Evolutionary conservation across 1,140 invertebrate species (phyloP).

Genomic region (Thereuonema tuberculata): DNA sequence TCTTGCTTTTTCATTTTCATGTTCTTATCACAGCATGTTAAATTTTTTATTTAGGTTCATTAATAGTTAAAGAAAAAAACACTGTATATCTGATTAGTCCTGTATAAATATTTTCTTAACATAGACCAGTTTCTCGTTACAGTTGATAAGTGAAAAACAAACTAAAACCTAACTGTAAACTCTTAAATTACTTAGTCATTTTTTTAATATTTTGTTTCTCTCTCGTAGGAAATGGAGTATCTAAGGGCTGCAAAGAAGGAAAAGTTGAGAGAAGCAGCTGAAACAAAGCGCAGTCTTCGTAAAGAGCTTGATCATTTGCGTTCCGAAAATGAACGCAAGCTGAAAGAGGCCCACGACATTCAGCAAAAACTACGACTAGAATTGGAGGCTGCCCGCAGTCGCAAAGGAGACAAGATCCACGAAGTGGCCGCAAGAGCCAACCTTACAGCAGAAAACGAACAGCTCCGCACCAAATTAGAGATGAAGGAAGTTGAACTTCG

Average conservation of each 20-base stretch:
- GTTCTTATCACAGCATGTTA: too few relatives aligned
- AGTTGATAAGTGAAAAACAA: too few relatives aligned
- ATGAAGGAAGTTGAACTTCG: neutral
- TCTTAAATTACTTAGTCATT: too few relatives aligned
- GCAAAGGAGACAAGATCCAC: neutral
- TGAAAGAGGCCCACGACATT: neutral
- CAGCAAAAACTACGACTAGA: neutral
- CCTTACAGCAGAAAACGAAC: neutral
- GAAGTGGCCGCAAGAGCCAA: neutral
- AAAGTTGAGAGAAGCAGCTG: slow-evolving; percentile 6
- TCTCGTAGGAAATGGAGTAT: slow-evolving; percentile 9
- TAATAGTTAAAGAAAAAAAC: too few relatives aligned
- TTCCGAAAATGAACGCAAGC: neutral
- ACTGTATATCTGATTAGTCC: too few relatives aligned
- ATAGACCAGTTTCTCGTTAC: too few relatives aligned
- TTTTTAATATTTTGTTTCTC: too few relatives aligned
- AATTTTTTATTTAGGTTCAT: too few relatives aligned
- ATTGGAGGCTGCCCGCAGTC: neutral
- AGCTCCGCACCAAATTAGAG: neutral
- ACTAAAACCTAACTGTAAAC: too few relatives aligned
- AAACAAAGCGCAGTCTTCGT: slow-evolving; percentile 6
- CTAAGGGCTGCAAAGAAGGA: neutral
- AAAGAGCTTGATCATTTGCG: slow-evolving; percentile 5
- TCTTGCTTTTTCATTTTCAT: too few relatives aligned
- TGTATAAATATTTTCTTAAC: too few relatives aligned